A percentile compares a stretch with the other conserved stretches of the same genome.
Conservation (phyloP, 1,140 invertebrate genomes). For the Leptoteleia sp. region DNA sequence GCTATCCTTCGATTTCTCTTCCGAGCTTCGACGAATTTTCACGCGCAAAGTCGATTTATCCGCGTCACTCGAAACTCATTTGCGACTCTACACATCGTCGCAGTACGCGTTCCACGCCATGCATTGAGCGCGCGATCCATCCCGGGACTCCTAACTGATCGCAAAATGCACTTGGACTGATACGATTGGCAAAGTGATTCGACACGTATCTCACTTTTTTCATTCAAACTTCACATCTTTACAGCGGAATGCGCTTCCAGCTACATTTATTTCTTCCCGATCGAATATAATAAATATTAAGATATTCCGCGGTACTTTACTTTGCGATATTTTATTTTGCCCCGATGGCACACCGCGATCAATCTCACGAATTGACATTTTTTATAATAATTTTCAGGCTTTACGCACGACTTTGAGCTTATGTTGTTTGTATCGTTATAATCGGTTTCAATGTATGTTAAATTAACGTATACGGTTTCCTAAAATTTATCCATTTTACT, state of each 20-base stretch:
- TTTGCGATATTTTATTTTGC: no score
- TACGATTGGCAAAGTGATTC: conserved; percentile 60
- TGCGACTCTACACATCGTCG: conserved; percentile 63
- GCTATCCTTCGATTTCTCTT: conserved; percentile 66
- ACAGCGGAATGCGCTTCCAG: conserved; percentile 24
- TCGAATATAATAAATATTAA: conserved; percentile 34
- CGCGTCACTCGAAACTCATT: conserved; percentile 67
- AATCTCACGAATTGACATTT: no score
- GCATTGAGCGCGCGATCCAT: no score
- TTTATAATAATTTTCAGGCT: no score
- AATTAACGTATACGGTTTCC: no score
- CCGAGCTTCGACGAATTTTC: conserved; percentile 60
- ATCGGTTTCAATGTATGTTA: no score
- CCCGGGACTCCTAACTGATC: conserved; percentile 48
- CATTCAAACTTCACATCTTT: conserved; percentile 48
- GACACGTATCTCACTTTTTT: conserved; percentile 58
- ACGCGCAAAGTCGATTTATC: conserved; percentile 68
- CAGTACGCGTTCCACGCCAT: conserved; percentile 24
- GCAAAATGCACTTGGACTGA: conserved; percentile 58
- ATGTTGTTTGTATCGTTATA: no score
- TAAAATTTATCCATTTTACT: no score
- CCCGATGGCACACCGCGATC: no score
- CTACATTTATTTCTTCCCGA: conserved; percentile 20
- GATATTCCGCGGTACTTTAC: no score
- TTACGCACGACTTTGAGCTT: no score